Base-by-base conservation (phyloP, 2,888 invertebrate species). In the Schrankia costaestrigalis region DNA sequence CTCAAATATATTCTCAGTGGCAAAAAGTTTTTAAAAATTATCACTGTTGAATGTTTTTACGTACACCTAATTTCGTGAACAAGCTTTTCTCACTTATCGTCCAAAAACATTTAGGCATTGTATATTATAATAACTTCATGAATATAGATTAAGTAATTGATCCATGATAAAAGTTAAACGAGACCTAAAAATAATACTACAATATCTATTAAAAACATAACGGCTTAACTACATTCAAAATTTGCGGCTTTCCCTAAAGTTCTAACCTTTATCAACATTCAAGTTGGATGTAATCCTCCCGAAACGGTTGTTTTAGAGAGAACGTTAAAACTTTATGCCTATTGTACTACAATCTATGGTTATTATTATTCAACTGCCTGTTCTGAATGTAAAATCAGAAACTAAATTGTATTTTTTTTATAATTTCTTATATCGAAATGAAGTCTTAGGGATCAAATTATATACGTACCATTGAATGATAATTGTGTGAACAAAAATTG, bases 231-330 rank as follows among this genome's bases (percentile, higher is more conserved):
- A 31, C 41, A 40, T 45, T 39, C 57, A 57, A 56, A 56, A 49
- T 56, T 51, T 46, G 48, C 48, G 37, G 51, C 49, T 48, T 57
- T 49, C 55, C 51, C 51, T 54, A 49, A 56, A 56, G 56, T 56
- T 56, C 43, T 57, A 57, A 56, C 56, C 55, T 56, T 56, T 56
- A 56, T 55, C 56, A 57, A 52, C 58, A 52, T 57, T 49, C 54
- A 54, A 56, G 39, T 56, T 54, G 43, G 52, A 52, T 55, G 52
- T 57, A 57, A 56, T 56, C 55, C 44, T 46, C 55, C 55, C 41
- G 21, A 44, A 56, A 57, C 34, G 58, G 58, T 46, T 55, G 58
- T 57, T 57, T 37, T 49, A 46, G 41, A 17, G 54, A 52, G 55
- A 44, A 46, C 55, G 42, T 57, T 56, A 56, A 56, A 56, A 55